Conservation (phyloP, 1,140 invertebrate species). For the Calosoma granatense region DNA sequence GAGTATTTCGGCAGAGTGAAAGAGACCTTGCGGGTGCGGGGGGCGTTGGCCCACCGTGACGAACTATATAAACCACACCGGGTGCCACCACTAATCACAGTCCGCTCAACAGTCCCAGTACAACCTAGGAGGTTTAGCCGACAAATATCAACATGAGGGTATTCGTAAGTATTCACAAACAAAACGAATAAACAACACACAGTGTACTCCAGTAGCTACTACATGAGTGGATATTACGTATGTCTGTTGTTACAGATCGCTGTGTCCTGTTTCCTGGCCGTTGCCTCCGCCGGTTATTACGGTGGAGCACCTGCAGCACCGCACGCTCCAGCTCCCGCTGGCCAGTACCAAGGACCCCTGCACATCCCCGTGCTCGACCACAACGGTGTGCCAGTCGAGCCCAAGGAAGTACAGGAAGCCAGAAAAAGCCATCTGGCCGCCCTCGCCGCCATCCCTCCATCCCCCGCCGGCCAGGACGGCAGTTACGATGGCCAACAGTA, state of each 20-base stretch:
- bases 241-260: no score
- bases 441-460: neutral
- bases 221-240: no score
- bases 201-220: no score
- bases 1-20: conserved; percentile 1
- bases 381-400: no score
- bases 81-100: neutral
- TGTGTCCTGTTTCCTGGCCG: neutral
- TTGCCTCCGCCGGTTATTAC: neutral
- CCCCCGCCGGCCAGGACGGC: neutral
- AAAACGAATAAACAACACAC: neutral
- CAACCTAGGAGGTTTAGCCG: neutral
- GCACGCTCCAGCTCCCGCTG: neutral
- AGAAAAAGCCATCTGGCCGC: neutral
- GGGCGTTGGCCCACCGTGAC: neutral
- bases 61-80: neutral
- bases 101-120: neutral
- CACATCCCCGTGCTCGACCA: neutral
- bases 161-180: neutral
- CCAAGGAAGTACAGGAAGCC: neutral
- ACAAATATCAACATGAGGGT: neutral
- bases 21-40: conserved; percentile 1
- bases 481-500: neutral
- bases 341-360: neutral
- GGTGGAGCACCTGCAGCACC: neutral